Evolutionary conservation across 2,888 invertebrate genomes (phyloP).

Genomic region (Aquatica leii): DNA sequence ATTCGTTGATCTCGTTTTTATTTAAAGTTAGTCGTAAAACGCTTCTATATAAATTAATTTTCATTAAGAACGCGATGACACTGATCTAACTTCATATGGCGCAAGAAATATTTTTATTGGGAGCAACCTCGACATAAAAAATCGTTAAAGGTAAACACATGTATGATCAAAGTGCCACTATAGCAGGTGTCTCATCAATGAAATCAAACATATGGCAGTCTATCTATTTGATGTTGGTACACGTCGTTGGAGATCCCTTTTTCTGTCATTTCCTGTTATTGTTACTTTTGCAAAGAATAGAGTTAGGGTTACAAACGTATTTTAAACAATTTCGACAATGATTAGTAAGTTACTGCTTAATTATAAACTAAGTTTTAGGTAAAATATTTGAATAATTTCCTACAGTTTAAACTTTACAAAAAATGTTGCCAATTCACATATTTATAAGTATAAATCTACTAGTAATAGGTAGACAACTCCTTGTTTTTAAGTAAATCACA

Average conservation of each 20-base stretch:
- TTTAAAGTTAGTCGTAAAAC: not conserved
- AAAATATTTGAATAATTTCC: too few relatives aligned
- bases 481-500: too few relatives aligned
- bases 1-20: constrained; percentile 15
- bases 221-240: constrained; percentile 38
- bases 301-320: not conserved
- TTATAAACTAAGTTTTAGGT: too few relatives aligned
- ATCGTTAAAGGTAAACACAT: not conserved
- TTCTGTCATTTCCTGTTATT: constrained; percentile 41
- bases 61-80: constrained; percentile 5
- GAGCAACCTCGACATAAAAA: too few relatives aligned
- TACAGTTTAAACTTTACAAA: too few relatives aligned
- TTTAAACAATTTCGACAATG: too few relatives aligned
- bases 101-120: not conserved
- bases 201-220: constrained; percentile 36
- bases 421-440: too few relatives aligned
- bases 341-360: too few relatives aligned
- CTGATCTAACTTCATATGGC: not conserved
- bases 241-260: constrained; percentile 40
- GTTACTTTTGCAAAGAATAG: constrained; percentile 30
- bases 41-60: constrained; percentile 4
- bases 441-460: too few relatives aligned
- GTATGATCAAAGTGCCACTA: constrained; percentile 10
- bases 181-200: constrained; percentile 34
- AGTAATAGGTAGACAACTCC: too few relatives aligned